Evolutionary conservation across 2,797 vertebrate species (phyloP), one percentile per base, ranked within the genome.

Genomic region (Mormyrops attenuatus): DNA sequence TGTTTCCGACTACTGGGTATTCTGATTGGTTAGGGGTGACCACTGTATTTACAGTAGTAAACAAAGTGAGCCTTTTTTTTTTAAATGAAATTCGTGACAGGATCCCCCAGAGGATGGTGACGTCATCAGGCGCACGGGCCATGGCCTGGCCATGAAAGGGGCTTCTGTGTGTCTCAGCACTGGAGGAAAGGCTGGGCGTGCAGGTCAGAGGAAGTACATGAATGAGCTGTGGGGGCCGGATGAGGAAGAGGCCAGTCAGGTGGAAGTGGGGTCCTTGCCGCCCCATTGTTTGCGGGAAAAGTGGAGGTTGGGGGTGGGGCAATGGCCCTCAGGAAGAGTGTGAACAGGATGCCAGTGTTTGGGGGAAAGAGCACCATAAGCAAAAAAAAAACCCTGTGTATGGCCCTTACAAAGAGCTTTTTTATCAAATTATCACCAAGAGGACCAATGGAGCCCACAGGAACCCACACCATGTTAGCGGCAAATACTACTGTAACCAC

Each of bases 321-420:
- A 4, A n/a, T n/a, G 11, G 11, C 49, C 89, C 89, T 77, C 80
- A 89, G 52, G 50, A 60, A 87, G 44, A 47, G 82, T 90, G 90
- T 90, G 91, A 91, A 93, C 93, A 94, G 95, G 94, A 95, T 92
- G 91, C 84, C 38, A 88, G 55, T 34, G 63, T 84, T 88, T 49
- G 22, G 55, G 47, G 73, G 38, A 53, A 60, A 57, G 55, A 85
- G 80, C 20, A 26, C 20, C 6, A 17, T 11, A 60, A 47, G 26
- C 30, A 52, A 53, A 13, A 49, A 82, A 57, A 38, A 73, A 73
- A 38, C 11, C 44, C 41, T n/a, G 41, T 38, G 3, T 30, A 60
- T 30, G 47, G 17, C 38, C 30, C 50, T 52, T 38, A 26, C 34
- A 57, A 80, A 34, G 5, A 55, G 85, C 50, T 82, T 88, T 66